A percentile compares a stretch with the other conserved stretches of the same genome.
These are phyloP conservation scores for Oryzias curvinotus DNA, from an alignment of 2,113 vertebrate species.

Conservation along the genomic window DNA sequence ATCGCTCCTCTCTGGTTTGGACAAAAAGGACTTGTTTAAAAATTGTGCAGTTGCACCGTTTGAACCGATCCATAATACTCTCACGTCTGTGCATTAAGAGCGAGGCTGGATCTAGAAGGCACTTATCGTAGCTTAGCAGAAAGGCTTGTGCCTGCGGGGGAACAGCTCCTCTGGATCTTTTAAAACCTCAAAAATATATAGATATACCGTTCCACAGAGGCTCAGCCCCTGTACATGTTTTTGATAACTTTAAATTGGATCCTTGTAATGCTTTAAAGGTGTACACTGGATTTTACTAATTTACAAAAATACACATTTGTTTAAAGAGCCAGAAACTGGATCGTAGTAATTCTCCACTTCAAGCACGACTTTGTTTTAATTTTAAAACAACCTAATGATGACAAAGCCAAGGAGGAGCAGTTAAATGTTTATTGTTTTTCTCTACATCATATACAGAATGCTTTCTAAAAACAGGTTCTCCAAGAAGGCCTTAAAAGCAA, in stretches of 20 bases:
- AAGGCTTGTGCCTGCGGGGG: not conserved
- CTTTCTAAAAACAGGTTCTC: too few species aligned
- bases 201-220: not conserved
- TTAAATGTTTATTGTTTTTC: too few species aligned
- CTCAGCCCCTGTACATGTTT: not conserved
- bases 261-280: not conserved
- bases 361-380: too few species aligned
- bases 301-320: too few species aligned
- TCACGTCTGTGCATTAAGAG: not conserved
- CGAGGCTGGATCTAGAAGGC: not conserved
- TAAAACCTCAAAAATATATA: not conserved
- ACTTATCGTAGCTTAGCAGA: not conserved
- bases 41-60: not conserved
- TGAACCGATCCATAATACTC: not conserved
- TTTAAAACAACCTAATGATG: too few species aligned
- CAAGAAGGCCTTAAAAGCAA: too few species aligned
- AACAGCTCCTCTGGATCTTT: not conserved
- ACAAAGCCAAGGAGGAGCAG: too few species aligned
- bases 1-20: not conserved
- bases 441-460: too few species aligned
- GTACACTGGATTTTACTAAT: too few species aligned
- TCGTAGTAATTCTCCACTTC: too few species aligned
- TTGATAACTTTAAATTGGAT: not conserved
- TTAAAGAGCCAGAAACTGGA: too few species aligned
- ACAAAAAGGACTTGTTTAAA: constrained; percentile 3